These are phyloP conservation scores for Nettapus auritus DNA, from an alignment of 2,113 vertebrate genomes.

Conservation along the genomic window DNA sequence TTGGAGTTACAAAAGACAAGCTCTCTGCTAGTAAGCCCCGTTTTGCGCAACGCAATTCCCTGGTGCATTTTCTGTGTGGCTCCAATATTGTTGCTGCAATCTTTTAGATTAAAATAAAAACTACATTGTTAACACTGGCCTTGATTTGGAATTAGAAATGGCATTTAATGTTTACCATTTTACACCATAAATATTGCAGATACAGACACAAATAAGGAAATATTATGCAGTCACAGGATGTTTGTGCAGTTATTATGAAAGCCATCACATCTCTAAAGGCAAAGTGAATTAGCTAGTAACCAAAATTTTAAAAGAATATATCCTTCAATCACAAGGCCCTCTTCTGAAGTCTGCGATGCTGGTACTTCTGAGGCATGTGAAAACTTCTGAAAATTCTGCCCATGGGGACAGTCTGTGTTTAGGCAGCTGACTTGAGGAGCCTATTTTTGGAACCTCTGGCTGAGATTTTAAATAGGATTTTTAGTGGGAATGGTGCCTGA, in stretches of 20 bases:
- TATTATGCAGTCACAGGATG: constrained; percentile 34
- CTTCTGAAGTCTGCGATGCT: constrained; percentile 48
- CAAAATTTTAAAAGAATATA: constrained; percentile 4
- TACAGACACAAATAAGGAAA: constrained; percentile 14
- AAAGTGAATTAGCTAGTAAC: constrained; percentile 10
- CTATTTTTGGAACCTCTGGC: constrained; percentile 44
- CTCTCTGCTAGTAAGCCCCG: not conserved
- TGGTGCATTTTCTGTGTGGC: fast-evolving
- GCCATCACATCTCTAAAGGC: not conserved
- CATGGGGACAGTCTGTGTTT: not conserved
- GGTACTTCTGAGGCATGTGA: constrained; percentile 29
- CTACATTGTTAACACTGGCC: not conserved
- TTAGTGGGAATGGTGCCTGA: not conserved
- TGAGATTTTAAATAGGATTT: constrained; percentile 41
- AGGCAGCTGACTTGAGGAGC: constrained; percentile 38
- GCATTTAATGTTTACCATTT: not conserved
- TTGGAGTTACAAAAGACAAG: not conserved
- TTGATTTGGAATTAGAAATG: constrained; percentile 29
- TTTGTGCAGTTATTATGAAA: constrained; percentile 38
- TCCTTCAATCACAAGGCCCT: constrained; percentile 16
- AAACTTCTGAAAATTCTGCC: constrained; percentile 39
- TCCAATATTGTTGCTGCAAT: not conserved
- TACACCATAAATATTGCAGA: not conserved
- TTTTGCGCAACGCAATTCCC: not conserved
- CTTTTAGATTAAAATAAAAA: constrained; percentile 12